Evolutionary conservation across 2,888 invertebrate species (phyloP), one percentile per base, ranked within the genome.

Genomic region (Chloromyia formosa): DNA sequence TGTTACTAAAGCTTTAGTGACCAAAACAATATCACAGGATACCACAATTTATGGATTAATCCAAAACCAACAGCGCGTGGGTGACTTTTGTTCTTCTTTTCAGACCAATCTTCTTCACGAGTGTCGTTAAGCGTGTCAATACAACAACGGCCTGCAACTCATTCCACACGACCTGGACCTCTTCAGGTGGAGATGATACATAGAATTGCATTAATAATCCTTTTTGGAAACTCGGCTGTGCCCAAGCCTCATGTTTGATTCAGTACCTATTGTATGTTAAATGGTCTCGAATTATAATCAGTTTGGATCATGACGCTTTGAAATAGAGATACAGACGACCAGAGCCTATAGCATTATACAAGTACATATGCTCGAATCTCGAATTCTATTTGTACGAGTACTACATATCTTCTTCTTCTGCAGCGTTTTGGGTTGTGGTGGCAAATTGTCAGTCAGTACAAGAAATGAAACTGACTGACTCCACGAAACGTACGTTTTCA

Each of bases 201-300:
- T 56, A 56, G 35, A 56, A 56, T 23, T 56, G 69, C 54, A 69
- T 69, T 54, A 27, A 54, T 7, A 66, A 66, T 49, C 66, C 1
- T 66, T 66, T 62, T n/a, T n/a, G 20, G 60, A 23, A n/a, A 20
- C 23, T 66, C 12, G 56, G 20, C 58, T 53, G 18, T 40, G 58
- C 71, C 20, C 71, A 16, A 23, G 56, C 71, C 58, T 58, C 56
- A 58, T 71, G 71, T 58, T 69, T 69, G 54, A 69, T 69, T 69
- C 69, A 69, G 69, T 76, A 75, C 75, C 76, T 75, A 76, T 76
- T 76, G 76, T 76, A 76, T 76, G 76, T 75, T 76, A 76, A 76
- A 76, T 71, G 71, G 35, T 16, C 40, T 56, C 71, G 40, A 71
- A 71, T 42, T 58, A 56, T 71, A 71, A 71, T 71, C 71, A 56